Base-by-base conservation (phyloP, 1,140 invertebrate genomes). In the Drosophila kikkawai region DNA sequence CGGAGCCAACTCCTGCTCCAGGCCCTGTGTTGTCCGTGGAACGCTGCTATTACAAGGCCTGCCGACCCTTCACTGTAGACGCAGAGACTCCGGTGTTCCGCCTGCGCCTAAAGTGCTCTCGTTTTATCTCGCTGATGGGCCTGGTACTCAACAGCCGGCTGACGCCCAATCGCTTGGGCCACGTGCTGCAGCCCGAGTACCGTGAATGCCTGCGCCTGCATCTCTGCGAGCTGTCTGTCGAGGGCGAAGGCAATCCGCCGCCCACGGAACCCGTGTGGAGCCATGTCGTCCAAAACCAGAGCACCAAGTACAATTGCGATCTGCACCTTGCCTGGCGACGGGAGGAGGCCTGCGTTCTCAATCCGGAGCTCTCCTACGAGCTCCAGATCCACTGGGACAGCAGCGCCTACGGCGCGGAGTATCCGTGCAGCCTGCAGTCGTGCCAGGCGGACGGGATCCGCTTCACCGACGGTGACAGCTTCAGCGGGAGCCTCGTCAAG, bases 261-360 rank as follows among this genome's bases (percentile, higher is more conserved):
- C 47, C 60, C 17, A 65, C 42, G 3, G 41, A 59, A 7, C 60
- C 73, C 3, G 67, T 92, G 19, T 92, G 91, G 91, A 81, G 68
- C 7, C 85, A 92, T 32, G 36, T 61, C 13, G 59, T 92, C 3
- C 63, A 76, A 11, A 79, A 75, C 48, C 88, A 92, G 55, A 58
- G n/a, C 36, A 92, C 91, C 7, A 91, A 82, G 78, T 92, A 90
- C 47, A 92, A 92, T 76, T 92, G 91, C 66, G 91, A 92, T 79
- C 48, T 92, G 45, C 81, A 92, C 65, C 58, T 92, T 3, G 70
- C 61, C 37, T 92, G 92, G 87, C 63, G 68, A 3, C 63, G 67
- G 2, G 77, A 91, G 9, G 58, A 82, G 17, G 75, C 85, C 32
- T 81, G 90, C 41, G 75, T 92, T 39, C 74, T 92, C 2, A 87